These are phyloP conservation scores for Drosophila cyrtoloma DNA, from an alignment of 2,888 invertebrate genomes.

Conservation along the genomic window DNA sequence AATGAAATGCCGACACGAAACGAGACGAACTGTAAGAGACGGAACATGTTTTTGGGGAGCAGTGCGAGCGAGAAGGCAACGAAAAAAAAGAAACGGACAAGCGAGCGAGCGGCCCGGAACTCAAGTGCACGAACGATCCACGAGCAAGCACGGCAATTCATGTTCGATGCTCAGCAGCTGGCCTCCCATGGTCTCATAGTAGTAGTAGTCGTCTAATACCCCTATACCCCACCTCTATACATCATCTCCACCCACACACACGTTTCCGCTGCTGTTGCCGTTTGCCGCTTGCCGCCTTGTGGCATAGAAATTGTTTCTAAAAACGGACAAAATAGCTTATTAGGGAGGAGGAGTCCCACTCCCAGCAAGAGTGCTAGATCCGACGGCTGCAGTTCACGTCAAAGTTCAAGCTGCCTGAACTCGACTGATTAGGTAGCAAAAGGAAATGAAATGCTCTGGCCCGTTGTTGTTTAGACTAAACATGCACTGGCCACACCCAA, in stretches of 20 bases:
- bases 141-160: slow-evolving; percentile 68
- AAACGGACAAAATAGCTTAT: slow-evolving; percentile 74
- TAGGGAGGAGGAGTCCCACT: slow-evolving; percentile 49
- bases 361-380: slow-evolving; percentile 42
- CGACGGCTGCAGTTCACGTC: slow-evolving; percentile 69
- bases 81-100: slow-evolving; percentile 28
- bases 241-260: slow-evolving; percentile 57
- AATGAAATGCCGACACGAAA: slow-evolving; percentile 52
- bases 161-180: slow-evolving; percentile 73
- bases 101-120: slow-evolving; percentile 46
- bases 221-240: slow-evolving; percentile 22
- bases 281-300: slow-evolving; percentile 34
- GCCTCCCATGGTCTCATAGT: slow-evolving; percentile 54
- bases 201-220: slow-evolving; percentile 16
- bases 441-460: slow-evolving; percentile 50
- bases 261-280: slow-evolving; percentile 42
- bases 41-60: slow-evolving; percentile 29
- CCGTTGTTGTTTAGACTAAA: slow-evolving; percentile 75
- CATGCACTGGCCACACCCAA: slow-evolving; percentile 71
- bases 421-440: slow-evolving; percentile 53
- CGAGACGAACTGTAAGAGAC: slow-evolving; percentile 49
- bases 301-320: slow-evolving; percentile 75
- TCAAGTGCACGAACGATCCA: slow-evolving; percentile 69
- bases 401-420: slow-evolving; percentile 70
- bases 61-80: slow-evolving; percentile 37